A percentile compares a stretch with the other conserved stretches of the same genome.
Conservation (phyloP, 53 echinoderm and acorn worm species). For the Echinarachnius parma region DNA sequence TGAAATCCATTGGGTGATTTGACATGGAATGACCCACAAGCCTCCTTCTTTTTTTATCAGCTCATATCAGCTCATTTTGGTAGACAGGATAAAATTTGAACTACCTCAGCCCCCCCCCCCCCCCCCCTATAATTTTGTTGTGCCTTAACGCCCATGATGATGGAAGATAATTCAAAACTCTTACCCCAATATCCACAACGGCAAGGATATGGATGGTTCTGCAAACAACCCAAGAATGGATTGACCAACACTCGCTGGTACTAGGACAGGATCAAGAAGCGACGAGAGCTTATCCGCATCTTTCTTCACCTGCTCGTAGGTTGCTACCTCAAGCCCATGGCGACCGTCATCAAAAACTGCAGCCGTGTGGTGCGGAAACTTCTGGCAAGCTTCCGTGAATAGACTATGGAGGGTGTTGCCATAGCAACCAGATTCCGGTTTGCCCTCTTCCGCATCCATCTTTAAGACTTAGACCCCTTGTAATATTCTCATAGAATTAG, state of each 20-base stretch:
- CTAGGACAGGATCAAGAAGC: constrained; percentile 11
- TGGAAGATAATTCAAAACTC: not conserved
- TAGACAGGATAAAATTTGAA: too few species aligned
- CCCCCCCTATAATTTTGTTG: too few species aligned
- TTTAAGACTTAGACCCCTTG: too few species aligned
- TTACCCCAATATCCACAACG: constrained; percentile 64
- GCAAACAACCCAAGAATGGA: constrained; percentile 60
- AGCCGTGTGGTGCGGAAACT: constrained; percentile 47
- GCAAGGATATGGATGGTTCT: constrained; percentile 32
- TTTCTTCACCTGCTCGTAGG: constrained; percentile 44
- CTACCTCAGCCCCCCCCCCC: too few species aligned
- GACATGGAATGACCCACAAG: too few species aligned
- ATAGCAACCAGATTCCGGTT: too few species aligned
- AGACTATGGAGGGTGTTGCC: constrained; percentile 67
- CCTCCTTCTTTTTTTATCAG: too few species aligned
- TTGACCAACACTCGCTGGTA: not conserved
- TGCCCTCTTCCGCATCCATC: too few species aligned
- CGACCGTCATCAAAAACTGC: constrained; percentile 68
- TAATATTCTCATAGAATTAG: too few species aligned
- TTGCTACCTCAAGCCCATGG: constrained; percentile 22
- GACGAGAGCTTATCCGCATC: constrained; percentile 35
- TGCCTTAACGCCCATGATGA: too few species aligned
- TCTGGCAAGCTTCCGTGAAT: constrained; percentile 37
- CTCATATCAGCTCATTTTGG: too few species aligned
- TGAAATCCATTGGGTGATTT: too few species aligned